Evolutionary conservation across 2,888 invertebrate genomes (phyloP).

Genomic region (Tineola bisselliella): DNA sequence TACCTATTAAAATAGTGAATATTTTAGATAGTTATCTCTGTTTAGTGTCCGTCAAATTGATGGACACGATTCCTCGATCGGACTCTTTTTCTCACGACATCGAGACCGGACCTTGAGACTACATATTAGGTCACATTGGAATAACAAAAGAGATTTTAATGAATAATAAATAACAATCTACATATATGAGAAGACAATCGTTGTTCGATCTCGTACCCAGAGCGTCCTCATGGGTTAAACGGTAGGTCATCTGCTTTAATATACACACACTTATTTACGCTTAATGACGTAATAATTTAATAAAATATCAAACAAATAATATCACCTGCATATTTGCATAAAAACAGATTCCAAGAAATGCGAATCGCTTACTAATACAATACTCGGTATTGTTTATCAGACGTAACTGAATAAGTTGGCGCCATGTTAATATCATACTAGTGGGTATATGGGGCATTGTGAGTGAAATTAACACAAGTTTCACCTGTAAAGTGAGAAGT

Average conservation of each 20-base stretch:
- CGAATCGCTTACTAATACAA: no score
- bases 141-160: conserved; percentile 38
- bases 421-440: not conserved
- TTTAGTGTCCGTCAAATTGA: not conserved
- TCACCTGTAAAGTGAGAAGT: conserved; percentile 2
- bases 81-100: conserved; percentile 23
- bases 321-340: not conserved
- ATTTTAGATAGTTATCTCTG: not conserved
- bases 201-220: not conserved
- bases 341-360: not conserved
- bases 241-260: not conserved
- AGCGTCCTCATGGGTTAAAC: not conserved
- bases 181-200: not conserved
- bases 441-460: not conserved
- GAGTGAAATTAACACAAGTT: conserved; percentile 5
- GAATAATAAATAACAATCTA: conserved; percentile 33
- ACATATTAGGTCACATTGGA: conserved; percentile 43
- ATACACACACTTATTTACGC: not conserved
- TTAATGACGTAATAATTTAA: not conserved
- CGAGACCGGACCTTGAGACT: conserved; percentile 37
- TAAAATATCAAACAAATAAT: not conserved
- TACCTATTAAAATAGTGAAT: no score
- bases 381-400: no score
- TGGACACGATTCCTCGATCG: not conserved
- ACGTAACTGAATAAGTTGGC: not conserved